Percentiles rank a stretch among this genome's conserved stretches.
Conservation (phyloP, 2,888 invertebrate genomes). For the Hirtodrosophila trivittata region DNA sequence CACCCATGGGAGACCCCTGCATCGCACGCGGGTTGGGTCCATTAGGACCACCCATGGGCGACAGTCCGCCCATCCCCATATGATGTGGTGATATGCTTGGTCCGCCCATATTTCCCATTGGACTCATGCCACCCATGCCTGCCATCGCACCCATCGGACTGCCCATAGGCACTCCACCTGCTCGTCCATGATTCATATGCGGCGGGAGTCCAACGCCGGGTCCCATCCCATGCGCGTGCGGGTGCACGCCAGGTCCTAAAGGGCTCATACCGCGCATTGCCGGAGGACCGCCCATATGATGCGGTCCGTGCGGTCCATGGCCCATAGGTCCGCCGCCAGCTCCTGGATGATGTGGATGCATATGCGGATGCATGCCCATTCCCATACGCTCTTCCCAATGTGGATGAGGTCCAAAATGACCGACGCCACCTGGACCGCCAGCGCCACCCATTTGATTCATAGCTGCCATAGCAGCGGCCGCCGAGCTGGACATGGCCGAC, state of each 20-base stretch:
- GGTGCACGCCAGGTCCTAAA: slow-evolving; percentile 72
- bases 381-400: slow-evolving; percentile 85
- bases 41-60: slow-evolving; percentile 85
- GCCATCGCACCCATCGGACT: slow-evolving; percentile 86
- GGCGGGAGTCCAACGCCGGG: slow-evolving; percentile 82
- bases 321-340: slow-evolving; percentile 85
- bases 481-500: slow-evolving; percentile 83
- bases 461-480: slow-evolving; percentile 86
- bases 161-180: slow-evolving; percentile 82
- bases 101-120: slow-evolving; percentile 85
- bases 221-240: slow-evolving; percentile 76
- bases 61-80: slow-evolving; percentile 84
- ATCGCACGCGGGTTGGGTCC: slow-evolving; percentile 86
- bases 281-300: slow-evolving; percentile 86
- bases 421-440: slow-evolving; percentile 69
- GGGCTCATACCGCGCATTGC: slow-evolving; percentile 85
- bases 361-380: slow-evolving; percentile 86
- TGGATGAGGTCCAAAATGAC: slow-evolving; percentile 77
- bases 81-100: slow-evolving; percentile 84
- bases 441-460: slow-evolving; percentile 86
- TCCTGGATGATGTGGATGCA: slow-evolving; percentile 88
- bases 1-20: slow-evolving; percentile 86
- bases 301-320: slow-evolving; percentile 74
- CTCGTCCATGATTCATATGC: slow-evolving; percentile 82
- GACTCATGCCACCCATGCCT: slow-evolving; percentile 85